These are phyloP conservation scores for Arizona elegans DNA, from an alignment of 2,113 vertebrate genomes.

Conservation along the genomic window DNA sequence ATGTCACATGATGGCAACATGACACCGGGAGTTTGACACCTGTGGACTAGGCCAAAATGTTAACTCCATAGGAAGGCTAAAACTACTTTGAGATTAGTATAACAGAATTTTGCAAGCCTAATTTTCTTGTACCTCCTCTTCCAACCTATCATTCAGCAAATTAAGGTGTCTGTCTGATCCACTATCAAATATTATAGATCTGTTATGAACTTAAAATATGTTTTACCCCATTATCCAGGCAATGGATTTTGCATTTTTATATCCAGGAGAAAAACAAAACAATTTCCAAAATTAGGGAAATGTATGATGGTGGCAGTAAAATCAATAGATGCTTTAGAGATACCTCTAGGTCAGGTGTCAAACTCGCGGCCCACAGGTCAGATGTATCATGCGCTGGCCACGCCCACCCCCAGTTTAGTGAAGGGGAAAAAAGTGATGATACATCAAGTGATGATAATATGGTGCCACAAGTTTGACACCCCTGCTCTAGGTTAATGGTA, in stretches of 20 bases:
- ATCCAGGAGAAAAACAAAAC: background rate
- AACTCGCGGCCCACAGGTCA: no score
- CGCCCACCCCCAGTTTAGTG: no score
- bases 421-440: no score
- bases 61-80: background rate
- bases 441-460: no score
- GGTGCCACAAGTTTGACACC: no score
- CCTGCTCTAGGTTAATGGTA: background rate
- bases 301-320: background rate
- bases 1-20: no score
- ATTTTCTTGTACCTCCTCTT: background rate
- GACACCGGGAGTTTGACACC: background rate
- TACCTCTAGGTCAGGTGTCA: background rate
- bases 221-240: background rate
- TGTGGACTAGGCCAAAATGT: background rate
- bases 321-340: background rate
- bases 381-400: no score
- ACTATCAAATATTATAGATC: background rate
- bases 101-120: background rate
- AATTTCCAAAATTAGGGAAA: background rate
- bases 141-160: background rate
- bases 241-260: background rate
- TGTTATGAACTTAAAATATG: background rate
- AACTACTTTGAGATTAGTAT: background rate
- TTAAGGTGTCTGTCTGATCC: background rate